Base-by-base conservation (phyloP, 2,797 vertebrate genomes). In the Rachycentron canadum region DNA sequence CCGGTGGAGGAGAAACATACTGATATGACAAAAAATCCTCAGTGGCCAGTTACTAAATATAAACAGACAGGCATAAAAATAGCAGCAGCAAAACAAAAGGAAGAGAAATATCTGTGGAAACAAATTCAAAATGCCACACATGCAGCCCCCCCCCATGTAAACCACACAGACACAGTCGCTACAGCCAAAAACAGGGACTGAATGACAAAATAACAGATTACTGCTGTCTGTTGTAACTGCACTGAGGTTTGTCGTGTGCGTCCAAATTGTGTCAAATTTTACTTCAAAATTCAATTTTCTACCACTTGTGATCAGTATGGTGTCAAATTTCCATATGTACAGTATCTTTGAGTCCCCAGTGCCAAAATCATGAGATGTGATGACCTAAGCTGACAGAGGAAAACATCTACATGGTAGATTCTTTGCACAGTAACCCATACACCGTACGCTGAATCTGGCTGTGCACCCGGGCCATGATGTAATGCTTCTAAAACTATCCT, bases 21-120 rank as follows among this genome's bases (percentile, higher is more conserved):
- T 43, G 70, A 79, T 58, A 69, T 88, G 83, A 87, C 80, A 81
- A 84, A 90, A 79, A 88, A 55, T 75, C 86, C 82, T 87, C 40
- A 12, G 84, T 84, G 87, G 81, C 75, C 75, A 19, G 67, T 77
- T 81, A 55, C 90, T 91, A 93, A 90, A 92, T 89, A 88, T 90
- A 93, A 90, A 86, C 82, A 78, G 85, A 87, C 84, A 79, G 65
- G 58, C 34, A 57, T 79, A 85, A 83, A 93, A 91, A 91, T 91
- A 92, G 86, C 71, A 26, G 69, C 81, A 38, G 65, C 73, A 57
- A 87, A 89, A 85, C 63, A 85, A 79, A 82, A 78, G 73, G 64
- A 70, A n/a, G 49, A 14, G 23, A 62, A 80, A 80, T 70, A 67
- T 81, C 82, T 72, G 66, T 56, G 65, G 76, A 81, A 73, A 79